Evolutionary conservation across 2,888 invertebrate genomes (phyloP), one percentile per base, ranked within the genome.

Genomic region (Drosophila atripex): DNA sequence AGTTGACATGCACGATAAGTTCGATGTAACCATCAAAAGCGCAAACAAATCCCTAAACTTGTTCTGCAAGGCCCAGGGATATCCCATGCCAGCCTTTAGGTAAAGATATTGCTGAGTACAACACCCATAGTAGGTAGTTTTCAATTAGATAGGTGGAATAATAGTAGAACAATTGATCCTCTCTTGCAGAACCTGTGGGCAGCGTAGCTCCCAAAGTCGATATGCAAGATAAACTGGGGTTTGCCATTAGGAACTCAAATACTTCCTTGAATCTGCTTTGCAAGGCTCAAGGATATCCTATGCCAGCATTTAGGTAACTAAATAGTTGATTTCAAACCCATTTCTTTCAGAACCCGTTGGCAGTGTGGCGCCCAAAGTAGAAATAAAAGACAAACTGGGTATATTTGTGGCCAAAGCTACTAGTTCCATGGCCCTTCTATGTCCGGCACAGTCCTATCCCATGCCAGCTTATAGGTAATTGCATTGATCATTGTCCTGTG

Each of bases 1-100:
- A 90, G 93, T 94, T 51, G 92, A 92, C 63, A 90, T 92, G 56
- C 90, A 92, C 12, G 93, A 93, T 71, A 92, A 92, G 82, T 86
- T 90, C 60, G 89, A 89, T 54, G 89, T 90, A 69, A 72, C 89
- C 4, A 89, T 88, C 12, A 86, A 82, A 55, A 57, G 78, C 64
- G 65, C 71, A 11, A 75, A 80, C n/a, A 85, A 18, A 7, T 83
- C 77, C 0, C n/a, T 84, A 2, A 75, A 83, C 49, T 61, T 96
- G 78, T 93, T 94, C 79, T 96, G 95, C 89, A 95, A 95, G 63
- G 95, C 95, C 61, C 95, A 96, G 92, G 95, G 95, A 35, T 94
- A 92, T 90, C 94, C 94, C 47, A 93, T 90, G 75, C 90, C 90
- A 49, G 73, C 78, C 8, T 90, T 88, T 87, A 89, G 90, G 91